A percentile compares a stretch with the other conserved stretches of the same genome.
Evolutionary conservation across 53 echinoderm and acorn worm species (phyloP).

Genomic region (Glandiceps talaboti): DNA sequence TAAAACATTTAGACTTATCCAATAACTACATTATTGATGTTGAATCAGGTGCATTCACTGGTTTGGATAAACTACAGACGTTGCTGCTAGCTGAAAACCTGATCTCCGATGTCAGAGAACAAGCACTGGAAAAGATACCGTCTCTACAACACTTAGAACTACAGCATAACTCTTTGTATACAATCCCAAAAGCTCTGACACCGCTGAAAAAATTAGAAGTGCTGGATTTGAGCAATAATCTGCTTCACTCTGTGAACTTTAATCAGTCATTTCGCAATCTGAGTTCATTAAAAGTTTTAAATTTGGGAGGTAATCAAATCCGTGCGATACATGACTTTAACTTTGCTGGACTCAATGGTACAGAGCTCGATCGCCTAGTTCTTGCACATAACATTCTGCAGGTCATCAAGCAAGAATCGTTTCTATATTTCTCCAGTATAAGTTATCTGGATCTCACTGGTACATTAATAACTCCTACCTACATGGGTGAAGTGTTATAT

Average conservation of each 20-base stretch:
- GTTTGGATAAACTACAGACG: neutral
- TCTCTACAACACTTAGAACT: neutral
- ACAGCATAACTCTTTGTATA: neutral
- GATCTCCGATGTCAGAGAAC: neutral
- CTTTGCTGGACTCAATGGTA: neutral
- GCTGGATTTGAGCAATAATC: neutral
- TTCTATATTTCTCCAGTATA: neutral
- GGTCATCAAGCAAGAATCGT: neutral
- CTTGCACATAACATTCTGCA: neutral
- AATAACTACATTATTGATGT: neutral
- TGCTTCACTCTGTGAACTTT: neutral
- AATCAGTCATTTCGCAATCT: neutral
- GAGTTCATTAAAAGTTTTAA: neutral
- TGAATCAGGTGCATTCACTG: neutral
- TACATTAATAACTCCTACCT: neutral
- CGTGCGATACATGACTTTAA: neutral
- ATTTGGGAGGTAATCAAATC: neutral
- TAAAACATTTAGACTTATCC: neutral
- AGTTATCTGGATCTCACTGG: neutral
- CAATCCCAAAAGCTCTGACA: neutral
- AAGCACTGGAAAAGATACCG: neutral
- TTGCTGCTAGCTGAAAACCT: neutral
- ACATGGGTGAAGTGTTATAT: neutral
- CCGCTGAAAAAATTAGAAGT: neutral
- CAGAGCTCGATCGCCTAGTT: neutral